Evolutionary conservation across 1,140 invertebrate species (phyloP), one percentile per base, ranked within the genome.

Genomic region (Neodiprion pinetum): DNA sequence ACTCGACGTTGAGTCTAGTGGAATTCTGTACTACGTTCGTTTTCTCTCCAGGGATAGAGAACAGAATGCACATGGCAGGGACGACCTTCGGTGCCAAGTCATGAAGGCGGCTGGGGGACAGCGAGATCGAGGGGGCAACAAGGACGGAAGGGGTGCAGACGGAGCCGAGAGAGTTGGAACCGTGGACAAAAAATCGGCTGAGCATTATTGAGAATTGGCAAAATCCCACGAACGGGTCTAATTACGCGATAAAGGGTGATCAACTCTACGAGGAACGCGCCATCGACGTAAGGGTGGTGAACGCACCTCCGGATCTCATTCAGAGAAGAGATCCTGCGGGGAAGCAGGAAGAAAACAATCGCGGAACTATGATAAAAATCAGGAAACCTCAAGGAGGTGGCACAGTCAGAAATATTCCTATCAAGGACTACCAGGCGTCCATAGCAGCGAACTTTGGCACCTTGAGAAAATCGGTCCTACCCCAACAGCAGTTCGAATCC

Each of bases 101-200:
- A 80, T 88, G 87, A 88, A 88, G 81, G 75, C 87, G 87, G 87
- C 84, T 84, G 72, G 85, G 83, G 85, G 87, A 83, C 86, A 88
- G 82, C 76, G 82, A 84, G n/a, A 61, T 61, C 11, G 11, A 61
- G 80, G 81, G 79, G 76, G 78, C 68, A 67, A 74, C 75, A 71
- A 74, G 78, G 28, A 48, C 68, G 9, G 76, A 79, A 66, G 71
- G 28, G 12, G 61, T 65, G 23, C 14, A 72, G 12, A 17, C 48
- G 71, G n/a, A 61, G 47, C 67, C 75, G 61, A 79, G 73, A 49
- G 70, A 75, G 40, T 53, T 76, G 17, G 5, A 66, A 74, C 23
- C 75, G 21, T 9, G 61, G 76, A 11, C 21, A 9, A 21, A 61
- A n/a, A 1, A 77, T 48, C 53, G 75, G 75, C 14, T 82, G 23